A percentile compares a stretch with the other conserved stretches of the same genome.
Conservation (phyloP, 2,888 invertebrate species). For the Eupsilia transversa region DNA sequence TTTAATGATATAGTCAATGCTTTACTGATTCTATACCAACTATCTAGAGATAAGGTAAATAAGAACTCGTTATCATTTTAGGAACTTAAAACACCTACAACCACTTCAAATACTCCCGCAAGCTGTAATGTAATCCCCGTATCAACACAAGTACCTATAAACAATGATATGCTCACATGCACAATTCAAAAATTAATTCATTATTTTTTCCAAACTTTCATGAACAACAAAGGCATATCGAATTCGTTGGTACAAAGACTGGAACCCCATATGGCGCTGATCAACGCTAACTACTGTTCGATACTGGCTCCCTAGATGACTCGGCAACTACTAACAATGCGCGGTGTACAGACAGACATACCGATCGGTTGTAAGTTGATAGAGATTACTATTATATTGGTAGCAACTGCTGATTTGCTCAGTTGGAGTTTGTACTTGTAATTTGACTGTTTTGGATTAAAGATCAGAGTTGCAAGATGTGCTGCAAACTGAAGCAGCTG, state of each 20-base stretch:
- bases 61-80: background rate
- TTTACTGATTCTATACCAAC: background rate
- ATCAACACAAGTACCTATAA: slow-evolving; percentile 29
- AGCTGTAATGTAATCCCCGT: slow-evolving; percentile 12
- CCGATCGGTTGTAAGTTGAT: slow-evolving; percentile 59
- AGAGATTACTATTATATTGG: slow-evolving; percentile 51
- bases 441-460: slow-evolving; percentile 14
- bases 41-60: background rate
- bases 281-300: slow-evolving; percentile 82
- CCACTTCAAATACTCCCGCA: background rate
- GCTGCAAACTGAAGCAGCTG: background rate
- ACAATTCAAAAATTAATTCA: slow-evolving; percentile 55
- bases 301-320: slow-evolving; percentile 79
- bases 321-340: slow-evolving; percentile 76
- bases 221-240: slow-evolving; percentile 59
- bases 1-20: no score
- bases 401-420: slow-evolving; percentile 50
- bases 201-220: slow-evolving; percentile 51
- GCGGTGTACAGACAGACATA: slow-evolving; percentile 55
- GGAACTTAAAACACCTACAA: background rate
- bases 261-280: slow-evolving; percentile 77
- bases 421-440: slow-evolving; percentile 17
- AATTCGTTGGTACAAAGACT: slow-evolving; percentile 66
- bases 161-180: slow-evolving; percentile 32
- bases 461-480: background rate